Evolutionary conservation across 2,113 vertebrate genomes (phyloP).

Genomic region (Anolis carolinensis): DNA sequence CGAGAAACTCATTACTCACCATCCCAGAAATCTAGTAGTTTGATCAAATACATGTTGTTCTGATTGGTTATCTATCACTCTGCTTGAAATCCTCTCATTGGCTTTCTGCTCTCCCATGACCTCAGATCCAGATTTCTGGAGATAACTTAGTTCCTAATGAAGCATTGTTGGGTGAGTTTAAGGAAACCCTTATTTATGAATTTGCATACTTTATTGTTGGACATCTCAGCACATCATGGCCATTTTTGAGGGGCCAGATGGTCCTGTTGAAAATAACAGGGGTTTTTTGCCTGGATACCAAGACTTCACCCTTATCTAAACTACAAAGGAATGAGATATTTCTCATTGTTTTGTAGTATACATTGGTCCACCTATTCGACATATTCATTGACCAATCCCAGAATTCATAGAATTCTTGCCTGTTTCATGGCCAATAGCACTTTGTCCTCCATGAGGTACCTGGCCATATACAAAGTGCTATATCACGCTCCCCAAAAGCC

Average conservation of each 20-base stretch:
- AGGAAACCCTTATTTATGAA: background rate
- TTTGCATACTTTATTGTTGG: background rate
- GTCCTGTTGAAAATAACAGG: too few species aligned
- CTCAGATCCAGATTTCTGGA: background rate
- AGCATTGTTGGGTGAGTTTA: background rate
- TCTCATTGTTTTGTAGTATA: background rate
- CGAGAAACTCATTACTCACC: background rate
- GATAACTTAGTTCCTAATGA: background rate
- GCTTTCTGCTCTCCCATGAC: background rate
- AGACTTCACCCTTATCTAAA: background rate
- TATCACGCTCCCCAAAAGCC: too few species aligned
- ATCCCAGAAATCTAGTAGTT: background rate
- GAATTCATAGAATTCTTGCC: background rate
- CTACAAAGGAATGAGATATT: slow-evolving; percentile 2
- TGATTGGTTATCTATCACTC: background rate
- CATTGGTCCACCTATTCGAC: slow-evolving; percentile 1
- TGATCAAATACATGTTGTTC: background rate
- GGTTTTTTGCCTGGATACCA: background rate
- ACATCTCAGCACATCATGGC: background rate
- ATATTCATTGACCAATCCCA: background rate
- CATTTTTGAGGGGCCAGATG: background rate
- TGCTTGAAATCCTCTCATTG: background rate
- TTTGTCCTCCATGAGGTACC: slow-evolving; percentile 13
- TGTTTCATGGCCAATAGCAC: slow-evolving; percentile 3
- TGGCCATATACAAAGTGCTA: slow-evolving; percentile 5